A percentile compares a stretch with the other conserved stretches of the same genome.
Evolutionary conservation across 2,797 vertebrate species (phyloP).

Genomic region (Coilia nasus): DNA sequence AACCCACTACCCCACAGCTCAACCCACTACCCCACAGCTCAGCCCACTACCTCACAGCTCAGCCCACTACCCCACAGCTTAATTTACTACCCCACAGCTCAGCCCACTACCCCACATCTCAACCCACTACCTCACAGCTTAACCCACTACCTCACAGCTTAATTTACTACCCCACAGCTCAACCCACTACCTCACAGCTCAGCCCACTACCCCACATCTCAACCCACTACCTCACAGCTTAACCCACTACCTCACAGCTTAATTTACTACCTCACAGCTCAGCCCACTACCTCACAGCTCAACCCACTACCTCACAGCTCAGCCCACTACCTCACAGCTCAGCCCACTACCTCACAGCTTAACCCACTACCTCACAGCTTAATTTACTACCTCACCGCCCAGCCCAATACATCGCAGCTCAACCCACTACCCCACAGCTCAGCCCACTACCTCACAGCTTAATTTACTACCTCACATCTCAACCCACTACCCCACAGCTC

Average conservation of each 20-base stretch:
- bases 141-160: slow-evolving; percentile 45
- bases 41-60: no score
- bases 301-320: slow-evolving; percentile 46
- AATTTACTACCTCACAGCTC: no score
- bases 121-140: slow-evolving; percentile 45
- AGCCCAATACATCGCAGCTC: slow-evolving; percentile 39
- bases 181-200: slow-evolving; percentile 46
- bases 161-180: no score
- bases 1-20: not conserved
- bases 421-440: slow-evolving; percentile 45
- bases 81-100: no score
- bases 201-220: no score
- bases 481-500: slow-evolving; percentile 45
- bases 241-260: slow-evolving; percentile 45
- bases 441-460: slow-evolving; percentile 38
- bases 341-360: no score
- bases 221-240: slow-evolving; percentile 45
- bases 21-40: not conserved
- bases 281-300: slow-evolving; percentile 40
- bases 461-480: no score
- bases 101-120: not conserved
- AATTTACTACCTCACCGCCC: no score
- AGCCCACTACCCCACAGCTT: not conserved
- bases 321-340: slow-evolving; percentile 39
- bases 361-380: slow-evolving; percentile 45